A percentile compares a stretch with the other conserved stretches of the same genome.
Evolutionary conservation across 2,888 invertebrate species (phyloP).

Genomic region (Cordilura impudica): DNA sequence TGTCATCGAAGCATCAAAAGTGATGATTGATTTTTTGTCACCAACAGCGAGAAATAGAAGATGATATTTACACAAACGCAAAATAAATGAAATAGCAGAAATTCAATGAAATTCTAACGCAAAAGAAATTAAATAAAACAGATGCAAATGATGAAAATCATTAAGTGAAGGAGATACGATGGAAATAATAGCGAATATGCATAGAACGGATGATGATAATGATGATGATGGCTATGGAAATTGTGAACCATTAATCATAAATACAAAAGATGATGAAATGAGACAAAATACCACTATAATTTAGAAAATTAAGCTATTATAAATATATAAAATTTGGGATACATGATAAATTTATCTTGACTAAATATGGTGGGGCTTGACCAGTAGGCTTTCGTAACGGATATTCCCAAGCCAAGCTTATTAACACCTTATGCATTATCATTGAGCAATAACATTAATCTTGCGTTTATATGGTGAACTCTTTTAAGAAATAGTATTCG

Average conservation of each 20-base stretch:
- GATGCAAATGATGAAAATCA: constrained; percentile 58
- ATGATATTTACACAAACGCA: background rate
- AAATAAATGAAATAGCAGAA: background rate
- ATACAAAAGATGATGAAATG: too few relatives aligned
- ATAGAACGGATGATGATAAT: constrained; percentile 37
- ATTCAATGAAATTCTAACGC: constrained; percentile 44
- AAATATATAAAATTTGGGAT: too few relatives aligned
- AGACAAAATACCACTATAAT: too few relatives aligned
- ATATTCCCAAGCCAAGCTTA: too few relatives aligned
- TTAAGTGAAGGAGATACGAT: background rate
- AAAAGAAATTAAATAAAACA: constrained; percentile 23
- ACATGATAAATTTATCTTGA: too few relatives aligned
- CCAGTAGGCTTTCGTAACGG: too few relatives aligned
- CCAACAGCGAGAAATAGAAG: constrained; percentile 14
- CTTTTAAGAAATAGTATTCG: too few relatives aligned
- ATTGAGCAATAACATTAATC: too few relatives aligned
- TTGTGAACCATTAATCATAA: constrained; percentile 56
- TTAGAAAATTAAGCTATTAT: too few relatives aligned
- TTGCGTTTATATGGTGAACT: too few relatives aligned
- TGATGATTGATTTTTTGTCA: constrained; percentile 61
- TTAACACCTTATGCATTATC: too few relatives aligned
- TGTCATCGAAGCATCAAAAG: constrained; percentile 46
- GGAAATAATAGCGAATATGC: constrained; percentile 2
- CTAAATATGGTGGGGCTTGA: too few relatives aligned
- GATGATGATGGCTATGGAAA: constrained; percentile 41